Percentiles rank a stretch among this genome's conserved stretches.
These are phyloP conservation scores for Tragulus kanchil DNA, from an alignment of 2,113 vertebrate species.

Conservation along the genomic window DNA sequence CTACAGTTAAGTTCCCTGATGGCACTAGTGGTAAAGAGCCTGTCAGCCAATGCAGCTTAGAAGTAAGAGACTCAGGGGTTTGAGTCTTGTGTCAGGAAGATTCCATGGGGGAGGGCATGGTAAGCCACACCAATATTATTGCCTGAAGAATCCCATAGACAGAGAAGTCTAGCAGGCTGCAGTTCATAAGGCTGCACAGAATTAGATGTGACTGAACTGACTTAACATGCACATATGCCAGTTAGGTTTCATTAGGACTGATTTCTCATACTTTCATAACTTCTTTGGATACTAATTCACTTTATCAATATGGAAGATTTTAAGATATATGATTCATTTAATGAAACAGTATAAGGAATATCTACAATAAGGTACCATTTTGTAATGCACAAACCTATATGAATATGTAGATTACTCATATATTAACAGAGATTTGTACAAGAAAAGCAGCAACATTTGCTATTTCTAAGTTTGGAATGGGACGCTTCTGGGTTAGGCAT, in stretches of 20 bases:
- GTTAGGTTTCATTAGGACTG: too few relatives aligned
- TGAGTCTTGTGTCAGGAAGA: too few relatives aligned
- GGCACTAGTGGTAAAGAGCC: too few relatives aligned
- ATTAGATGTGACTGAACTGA: too few relatives aligned
- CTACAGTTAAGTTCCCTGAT: neutral
- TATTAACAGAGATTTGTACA: neutral
- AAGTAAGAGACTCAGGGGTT: too few relatives aligned
- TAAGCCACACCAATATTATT: too few relatives aligned
- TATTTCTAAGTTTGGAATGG: neutral
- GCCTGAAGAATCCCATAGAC: too few relatives aligned
- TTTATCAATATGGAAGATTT: neutral
- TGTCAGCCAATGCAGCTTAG: too few relatives aligned
- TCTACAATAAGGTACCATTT: neutral
- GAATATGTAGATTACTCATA: neutral
- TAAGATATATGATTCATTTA: neutral
- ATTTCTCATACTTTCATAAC: neutral
- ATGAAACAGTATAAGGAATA: neutral
- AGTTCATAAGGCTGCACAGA: too few relatives aligned
- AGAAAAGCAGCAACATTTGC: neutral
- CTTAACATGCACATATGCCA: too few relatives aligned
- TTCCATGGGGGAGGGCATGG: too few relatives aligned
- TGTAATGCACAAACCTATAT: neutral
- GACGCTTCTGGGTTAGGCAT: neutral
- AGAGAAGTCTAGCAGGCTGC: too few relatives aligned
- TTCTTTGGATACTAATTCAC: neutral